A percentile compares a stretch with the other conserved stretches of the same genome.
These are phyloP conservation scores for Dromaius novaehollandiae DNA, from an alignment of 2,113 vertebrate genomes.

Conservation along the genomic window DNA sequence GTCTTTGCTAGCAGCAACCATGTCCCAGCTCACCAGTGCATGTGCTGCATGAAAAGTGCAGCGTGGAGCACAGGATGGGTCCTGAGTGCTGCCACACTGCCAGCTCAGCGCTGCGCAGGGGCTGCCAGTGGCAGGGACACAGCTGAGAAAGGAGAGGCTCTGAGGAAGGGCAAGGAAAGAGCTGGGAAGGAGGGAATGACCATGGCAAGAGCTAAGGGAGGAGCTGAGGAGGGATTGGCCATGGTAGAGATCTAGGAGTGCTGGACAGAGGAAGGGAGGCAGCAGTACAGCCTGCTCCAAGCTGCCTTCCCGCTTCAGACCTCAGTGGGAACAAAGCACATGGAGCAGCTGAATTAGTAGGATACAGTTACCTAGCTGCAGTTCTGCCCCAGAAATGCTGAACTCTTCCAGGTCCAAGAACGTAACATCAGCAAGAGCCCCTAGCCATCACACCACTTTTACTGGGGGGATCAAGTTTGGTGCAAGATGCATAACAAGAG, in stretches of 20 bases:
- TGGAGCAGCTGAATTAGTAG: background rate
- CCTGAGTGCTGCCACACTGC: accelerated
- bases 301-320: background rate
- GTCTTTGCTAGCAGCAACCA: background rate
- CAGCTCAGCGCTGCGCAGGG: background rate
- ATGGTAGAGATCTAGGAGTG: background rate
- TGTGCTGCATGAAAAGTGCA: background rate
- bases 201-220: background rate
- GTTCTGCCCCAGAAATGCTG: background rate
- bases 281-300: background rate
- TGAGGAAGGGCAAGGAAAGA: background rate
- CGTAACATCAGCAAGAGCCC: background rate
- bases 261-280: background rate
- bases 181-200: background rate
- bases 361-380: background rate
- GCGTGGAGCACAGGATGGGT: background rate
- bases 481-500: background rate
- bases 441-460: background rate
- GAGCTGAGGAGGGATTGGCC: background rate
- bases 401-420: background rate
- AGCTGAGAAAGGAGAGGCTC: background rate
- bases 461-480: background rate
- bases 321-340: background rate
- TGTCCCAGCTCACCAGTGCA: background rate
- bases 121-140: background rate